Evolutionary conservation across 2,113 vertebrate genomes (phyloP).

Genomic region (Anguilla japonica): DNA sequence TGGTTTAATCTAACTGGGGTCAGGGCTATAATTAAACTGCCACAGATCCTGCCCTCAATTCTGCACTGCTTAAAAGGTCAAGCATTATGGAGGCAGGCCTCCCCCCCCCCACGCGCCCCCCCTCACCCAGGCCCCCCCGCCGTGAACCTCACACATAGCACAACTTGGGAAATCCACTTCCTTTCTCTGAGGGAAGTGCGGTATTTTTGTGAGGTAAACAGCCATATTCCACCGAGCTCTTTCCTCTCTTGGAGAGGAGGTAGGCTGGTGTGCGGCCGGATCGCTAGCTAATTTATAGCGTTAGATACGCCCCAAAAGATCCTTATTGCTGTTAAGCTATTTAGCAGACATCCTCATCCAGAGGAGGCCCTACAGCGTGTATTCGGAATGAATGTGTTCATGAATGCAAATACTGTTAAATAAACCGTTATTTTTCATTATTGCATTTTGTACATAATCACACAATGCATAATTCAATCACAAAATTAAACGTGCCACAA

Average conservation of each 20-base stretch:
- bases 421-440: not conserved
- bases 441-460: not conserved
- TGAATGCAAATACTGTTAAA: not conserved
- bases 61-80: slow-evolving; percentile 26
- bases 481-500: not conserved
- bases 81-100: not conserved
- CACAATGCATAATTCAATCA: not conserved
- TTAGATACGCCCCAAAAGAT: not conserved
- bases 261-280: not conserved
- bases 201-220: not conserved
- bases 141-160: not conserved
- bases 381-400: not conserved
- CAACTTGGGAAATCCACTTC: not conserved
- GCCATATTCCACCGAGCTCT: too few relatives aligned
- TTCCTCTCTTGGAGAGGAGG: not conserved
- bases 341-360: not conserved
- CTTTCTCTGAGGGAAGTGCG: not conserved
- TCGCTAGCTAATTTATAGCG: not conserved
- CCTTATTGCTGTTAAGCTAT: not conserved
- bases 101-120: too few relatives aligned
- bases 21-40: slow-evolving; percentile 24
- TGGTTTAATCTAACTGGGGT: slow-evolving; percentile 21
- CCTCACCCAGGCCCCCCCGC: too few relatives aligned
- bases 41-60: slow-evolving; percentile 23
- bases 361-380: not conserved